phyloP scores from a whole-genome alignment of 2,113 vertebrate species.

The Callithrix jacchus region DNA sequence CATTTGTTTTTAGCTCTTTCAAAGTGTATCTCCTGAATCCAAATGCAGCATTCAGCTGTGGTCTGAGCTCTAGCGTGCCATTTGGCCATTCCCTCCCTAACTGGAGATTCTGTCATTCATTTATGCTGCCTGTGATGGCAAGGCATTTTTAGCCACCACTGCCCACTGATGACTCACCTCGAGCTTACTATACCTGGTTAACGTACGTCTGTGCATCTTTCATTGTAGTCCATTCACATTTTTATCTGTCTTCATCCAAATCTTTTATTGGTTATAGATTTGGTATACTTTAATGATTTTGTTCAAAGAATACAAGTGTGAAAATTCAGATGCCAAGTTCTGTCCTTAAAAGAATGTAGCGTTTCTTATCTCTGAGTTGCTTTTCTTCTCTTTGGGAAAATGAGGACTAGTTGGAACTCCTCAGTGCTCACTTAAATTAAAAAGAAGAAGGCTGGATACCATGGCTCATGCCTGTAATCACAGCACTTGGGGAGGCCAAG shows the following conservation, averaged over 20 bases:
- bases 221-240: not conserved
- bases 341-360: not conserved
- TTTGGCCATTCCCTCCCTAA: not conserved
- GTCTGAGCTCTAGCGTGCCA: not conserved
- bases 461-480: too few species aligned
- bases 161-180: not conserved
- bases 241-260: not conserved
- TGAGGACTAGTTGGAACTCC: not conserved
- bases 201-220: not conserved
- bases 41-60: not conserved
- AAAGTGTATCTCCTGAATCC: not conserved
- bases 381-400: conserved; percentile 19
- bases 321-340: not conserved
- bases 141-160: not conserved
- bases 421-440: not conserved
- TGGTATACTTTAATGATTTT: not conserved
- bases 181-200: not conserved
- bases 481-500: too few species aligned
- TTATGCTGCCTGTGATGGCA: not conserved
- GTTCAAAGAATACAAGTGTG: not conserved
- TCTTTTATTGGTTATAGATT: not conserved
- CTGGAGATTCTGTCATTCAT: not conserved
- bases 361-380: not conserved
- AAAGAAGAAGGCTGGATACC: not conserved
- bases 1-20: not conserved